Conservation (phyloP, 2,797 vertebrate genomes). For the Scleropages formosus region DNA sequence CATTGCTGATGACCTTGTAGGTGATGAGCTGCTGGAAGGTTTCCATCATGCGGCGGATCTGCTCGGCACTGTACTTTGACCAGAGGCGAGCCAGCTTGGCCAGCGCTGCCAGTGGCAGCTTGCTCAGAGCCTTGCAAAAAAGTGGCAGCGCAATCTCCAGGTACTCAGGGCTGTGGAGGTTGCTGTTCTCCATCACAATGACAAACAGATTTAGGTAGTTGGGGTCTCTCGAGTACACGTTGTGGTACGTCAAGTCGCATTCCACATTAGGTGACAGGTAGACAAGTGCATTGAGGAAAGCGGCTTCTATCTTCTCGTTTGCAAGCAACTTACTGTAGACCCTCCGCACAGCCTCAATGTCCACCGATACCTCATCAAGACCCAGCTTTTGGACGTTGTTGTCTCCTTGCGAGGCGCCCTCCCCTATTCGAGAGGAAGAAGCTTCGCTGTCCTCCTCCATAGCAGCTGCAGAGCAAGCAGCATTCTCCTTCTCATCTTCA, state of each 20-base stretch:
- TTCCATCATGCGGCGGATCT: conserved; percentile 91
- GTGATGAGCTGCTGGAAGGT: conserved; percentile 99
- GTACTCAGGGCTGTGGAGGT: conserved; percentile 97
- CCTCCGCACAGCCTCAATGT: conserved; percentile 85
- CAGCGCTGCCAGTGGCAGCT: conserved; percentile 85
- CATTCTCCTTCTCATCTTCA: conserved; percentile 80
- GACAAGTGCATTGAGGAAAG: conserved; percentile 91
- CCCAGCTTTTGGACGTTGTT: conserved; percentile 66
- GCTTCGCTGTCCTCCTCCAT: conserved; percentile 76
- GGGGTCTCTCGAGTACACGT: conserved; percentile 87
- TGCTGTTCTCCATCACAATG: conserved; percentile 95
- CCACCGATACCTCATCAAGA: conserved; percentile 82
- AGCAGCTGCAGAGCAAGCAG: conserved; percentile 71
- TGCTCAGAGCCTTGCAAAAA: conserved; percentile 98
- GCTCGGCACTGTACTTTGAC: conserved; percentile 79
- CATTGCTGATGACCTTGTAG: conserved; percentile 94
- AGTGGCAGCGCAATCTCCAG: conserved; percentile 91
- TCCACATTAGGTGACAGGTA: conserved; percentile 95
- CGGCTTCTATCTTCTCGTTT: conserved; percentile 88
- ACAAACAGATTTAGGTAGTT: conserved; percentile 96
- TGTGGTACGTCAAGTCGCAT: conserved; percentile 95
- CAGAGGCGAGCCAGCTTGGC: conserved; percentile 85
- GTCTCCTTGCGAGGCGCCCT: conserved; percentile 69
- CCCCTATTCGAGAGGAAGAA: conserved; percentile 72
- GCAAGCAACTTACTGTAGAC: conserved; percentile 86